phyloP scores from a whole-genome alignment of 2,797 vertebrate species.

The Argyrosomus regius region DNA sequence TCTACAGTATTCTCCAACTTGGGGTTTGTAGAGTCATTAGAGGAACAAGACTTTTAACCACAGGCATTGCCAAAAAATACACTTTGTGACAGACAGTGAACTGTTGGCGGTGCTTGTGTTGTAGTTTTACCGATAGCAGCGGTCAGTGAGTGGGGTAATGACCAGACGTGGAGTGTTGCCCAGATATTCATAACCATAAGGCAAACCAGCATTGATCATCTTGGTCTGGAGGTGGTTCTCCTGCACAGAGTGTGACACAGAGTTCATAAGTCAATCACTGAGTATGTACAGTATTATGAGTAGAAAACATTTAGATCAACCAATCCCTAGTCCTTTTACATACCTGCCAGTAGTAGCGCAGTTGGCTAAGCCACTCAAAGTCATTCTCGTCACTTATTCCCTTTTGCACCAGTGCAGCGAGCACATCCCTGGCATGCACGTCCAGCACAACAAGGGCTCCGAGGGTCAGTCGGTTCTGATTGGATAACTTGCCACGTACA shows the following conservation, averaged over 20 bases:
- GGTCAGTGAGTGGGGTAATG: slow-evolving; percentile 94
- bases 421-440: slow-evolving; percentile 91
- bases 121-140: slow-evolving; percentile 92
- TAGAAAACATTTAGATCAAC: not conserved
- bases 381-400: slow-evolving; percentile 88
- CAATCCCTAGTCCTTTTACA: slow-evolving; percentile 25
- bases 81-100: not conserved
- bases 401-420: slow-evolving; percentile 88
- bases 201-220: slow-evolving; percentile 94
- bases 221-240: slow-evolving; percentile 91
- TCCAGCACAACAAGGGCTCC: slow-evolving; percentile 92
- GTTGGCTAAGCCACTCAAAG: slow-evolving; percentile 94
- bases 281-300: not conserved
- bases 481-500: slow-evolving; percentile 90
- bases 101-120: not conserved
- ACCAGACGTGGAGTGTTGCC: slow-evolving; percentile 93
- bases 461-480: slow-evolving; percentile 90
- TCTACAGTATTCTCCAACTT: not conserved
- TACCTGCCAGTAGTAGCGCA: slow-evolving; percentile 93
- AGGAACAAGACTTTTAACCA: not conserved
- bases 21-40: not conserved
- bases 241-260: slow-evolving; percentile 63
- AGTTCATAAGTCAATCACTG: not conserved
- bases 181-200: slow-evolving; percentile 94
- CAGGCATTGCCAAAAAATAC: not conserved